These are phyloP conservation scores for Oxycera nigricornis DNA, from an alignment of 2,888 invertebrate species.

Conservation along the genomic window DNA sequence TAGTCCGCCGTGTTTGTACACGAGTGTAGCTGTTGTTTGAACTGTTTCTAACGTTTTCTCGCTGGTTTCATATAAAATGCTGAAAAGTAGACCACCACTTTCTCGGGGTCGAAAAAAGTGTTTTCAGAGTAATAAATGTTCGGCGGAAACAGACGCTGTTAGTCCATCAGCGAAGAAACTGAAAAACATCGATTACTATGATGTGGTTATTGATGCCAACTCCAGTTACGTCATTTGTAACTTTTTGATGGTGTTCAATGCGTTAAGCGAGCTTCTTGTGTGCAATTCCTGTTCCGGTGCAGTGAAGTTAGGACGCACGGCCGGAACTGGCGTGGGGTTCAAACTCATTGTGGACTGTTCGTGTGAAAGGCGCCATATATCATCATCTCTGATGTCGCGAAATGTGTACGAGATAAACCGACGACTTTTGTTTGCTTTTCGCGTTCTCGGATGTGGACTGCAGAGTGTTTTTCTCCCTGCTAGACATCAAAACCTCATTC, in stretches of 20 bases:
- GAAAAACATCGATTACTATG: background rate
- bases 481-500: background rate
- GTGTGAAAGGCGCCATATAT: background rate
- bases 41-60: background rate
- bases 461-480: background rate
- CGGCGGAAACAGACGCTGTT: background rate
- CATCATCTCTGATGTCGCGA: background rate
- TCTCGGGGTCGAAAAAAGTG: background rate
- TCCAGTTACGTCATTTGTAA: background rate
- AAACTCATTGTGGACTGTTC: constrained; percentile 9
- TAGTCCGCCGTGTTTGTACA: background rate
- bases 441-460: background rate
- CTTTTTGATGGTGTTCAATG: background rate
- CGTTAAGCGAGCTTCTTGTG: constrained; percentile 8
- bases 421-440: background rate
- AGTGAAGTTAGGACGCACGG: background rate
- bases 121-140: background rate
- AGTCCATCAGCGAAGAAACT: background rate
- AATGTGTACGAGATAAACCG: background rate
- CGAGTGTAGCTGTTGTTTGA: background rate
- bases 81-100: background rate
- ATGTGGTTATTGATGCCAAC: background rate
- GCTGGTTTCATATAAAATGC: background rate
- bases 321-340: constrained; percentile 1
- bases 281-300: background rate